Evolutionary conservation across 2,797 vertebrate species (phyloP).

Genomic region (Emys orbicularis): DNA sequence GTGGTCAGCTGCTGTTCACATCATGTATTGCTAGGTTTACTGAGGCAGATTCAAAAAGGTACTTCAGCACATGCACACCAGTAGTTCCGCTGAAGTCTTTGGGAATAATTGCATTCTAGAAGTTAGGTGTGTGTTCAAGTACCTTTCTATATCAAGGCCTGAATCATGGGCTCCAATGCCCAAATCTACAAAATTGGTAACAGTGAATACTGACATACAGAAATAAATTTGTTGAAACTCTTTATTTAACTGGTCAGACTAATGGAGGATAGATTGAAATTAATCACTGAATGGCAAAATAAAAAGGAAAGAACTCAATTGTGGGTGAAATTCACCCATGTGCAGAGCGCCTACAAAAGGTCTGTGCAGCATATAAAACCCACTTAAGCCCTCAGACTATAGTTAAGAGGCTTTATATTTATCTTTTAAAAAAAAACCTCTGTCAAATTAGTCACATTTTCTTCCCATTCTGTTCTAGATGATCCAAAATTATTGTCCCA

Average conservation of each 20-base stretch:
- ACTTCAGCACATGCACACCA: neutral
- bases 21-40: neutral
- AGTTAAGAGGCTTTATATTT: neutral
- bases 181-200: neutral
- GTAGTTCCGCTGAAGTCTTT: neutral
- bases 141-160: neutral
- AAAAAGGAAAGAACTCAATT: neutral
- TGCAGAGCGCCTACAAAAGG: neutral
- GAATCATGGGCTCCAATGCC: neutral
- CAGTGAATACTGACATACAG: neutral
- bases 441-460: neutral
- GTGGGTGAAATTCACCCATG: neutral
- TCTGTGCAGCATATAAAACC: neutral
- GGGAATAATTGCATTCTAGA: neutral
- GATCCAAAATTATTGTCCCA: neutral
- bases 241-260: neutral
- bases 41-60: neutral
- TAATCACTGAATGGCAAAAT: neutral
- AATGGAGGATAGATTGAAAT: neutral
- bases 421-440: accelerated
- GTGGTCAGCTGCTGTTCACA: neutral
- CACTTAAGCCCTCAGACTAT: neutral
- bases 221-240: neutral
- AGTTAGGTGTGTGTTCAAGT: neutral
- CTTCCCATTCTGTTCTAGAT: neutral